Base-by-base conservation (phyloP, 2,113 vertebrate species). In the Prionailurus viverrinus region DNA sequence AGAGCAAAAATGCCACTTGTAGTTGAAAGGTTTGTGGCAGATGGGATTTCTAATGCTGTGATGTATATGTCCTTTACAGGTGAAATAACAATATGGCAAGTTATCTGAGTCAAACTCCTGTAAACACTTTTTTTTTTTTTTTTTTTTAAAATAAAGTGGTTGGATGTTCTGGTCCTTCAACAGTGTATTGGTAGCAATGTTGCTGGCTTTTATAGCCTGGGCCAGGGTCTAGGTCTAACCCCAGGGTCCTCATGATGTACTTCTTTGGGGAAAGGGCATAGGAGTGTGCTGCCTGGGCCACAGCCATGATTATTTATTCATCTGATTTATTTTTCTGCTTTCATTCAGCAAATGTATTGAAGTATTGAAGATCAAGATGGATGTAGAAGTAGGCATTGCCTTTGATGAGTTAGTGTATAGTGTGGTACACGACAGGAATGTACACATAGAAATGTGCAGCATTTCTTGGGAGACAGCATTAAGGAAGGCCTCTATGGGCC, bases 21-120 rank as follows among this genome's bases (percentile, higher is more conserved):
- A 16, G 66, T 65, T 87, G 76, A 89, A 80, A 97, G 45, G 39
- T 66, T 81, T 74, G 53, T 88, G 89, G 21, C 68, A 92, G 95
- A 76, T 78, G 80, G 61, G 51, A 51, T 91, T 84, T 94, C 36
- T 89, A 83, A 33, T 93, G 73, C 19, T 82, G 15, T 91, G 45
- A 31, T 96, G 78, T 74, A 0, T 53, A 7, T 29, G 18, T 78
- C 45, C 39, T 73, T 81, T 82, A 89, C 76, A 87, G 68, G 15
- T 33, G 23, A 93, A 91, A 5, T 95, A 27, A 95, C 92, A 91
- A 14, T 27, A 31, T 13, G 87, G 84, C 69, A 80, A 48, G 45
- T 71, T 66, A 65, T 48, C 19, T 79, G 41, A 69, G 15, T 78
- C 2, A 84, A 78, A 9, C 33, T 83, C 15, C 19, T 4, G 2